Conservation (phyloP, 2,113 vertebrate species). For the Mastomys natalensis region DNA sequence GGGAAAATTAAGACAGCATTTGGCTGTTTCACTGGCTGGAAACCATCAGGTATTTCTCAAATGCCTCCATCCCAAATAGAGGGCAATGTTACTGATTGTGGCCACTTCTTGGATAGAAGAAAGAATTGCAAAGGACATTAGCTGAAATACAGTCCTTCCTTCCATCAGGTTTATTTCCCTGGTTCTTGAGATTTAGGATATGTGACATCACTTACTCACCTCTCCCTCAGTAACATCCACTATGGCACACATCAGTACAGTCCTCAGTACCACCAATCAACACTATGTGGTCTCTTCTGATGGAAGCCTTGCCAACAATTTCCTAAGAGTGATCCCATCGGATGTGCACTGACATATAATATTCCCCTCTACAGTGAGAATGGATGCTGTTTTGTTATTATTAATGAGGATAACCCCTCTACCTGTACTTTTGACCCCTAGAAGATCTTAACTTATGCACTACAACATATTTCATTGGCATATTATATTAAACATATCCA, state of each 20-base stretch:
- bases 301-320: neutral
- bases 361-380: neutral
- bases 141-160: neutral
- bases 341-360: too few relatives aligned
- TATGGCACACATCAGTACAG: neutral
- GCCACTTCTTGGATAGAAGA: neutral
- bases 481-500: neutral
- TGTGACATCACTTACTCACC: neutral
- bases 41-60: slow-evolving; percentile 1
- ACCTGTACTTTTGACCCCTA: neutral
- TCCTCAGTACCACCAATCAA: neutral
- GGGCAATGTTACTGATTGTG: neutral
- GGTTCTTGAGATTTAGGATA: neutral
- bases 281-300: neutral
- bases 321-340: neutral
- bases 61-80: neutral
- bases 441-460: neutral
- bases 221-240: neutral
- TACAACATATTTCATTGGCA: neutral
- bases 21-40: slow-evolving; percentile 17
- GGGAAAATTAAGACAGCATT: slow-evolving; percentile 5
- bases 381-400: neutral
- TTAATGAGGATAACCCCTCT: neutral
- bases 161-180: neutral
- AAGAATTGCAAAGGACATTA: neutral